phyloP scores from a whole-genome alignment of 2,888 invertebrate species.

The Euplagia quadripunctaria region DNA sequence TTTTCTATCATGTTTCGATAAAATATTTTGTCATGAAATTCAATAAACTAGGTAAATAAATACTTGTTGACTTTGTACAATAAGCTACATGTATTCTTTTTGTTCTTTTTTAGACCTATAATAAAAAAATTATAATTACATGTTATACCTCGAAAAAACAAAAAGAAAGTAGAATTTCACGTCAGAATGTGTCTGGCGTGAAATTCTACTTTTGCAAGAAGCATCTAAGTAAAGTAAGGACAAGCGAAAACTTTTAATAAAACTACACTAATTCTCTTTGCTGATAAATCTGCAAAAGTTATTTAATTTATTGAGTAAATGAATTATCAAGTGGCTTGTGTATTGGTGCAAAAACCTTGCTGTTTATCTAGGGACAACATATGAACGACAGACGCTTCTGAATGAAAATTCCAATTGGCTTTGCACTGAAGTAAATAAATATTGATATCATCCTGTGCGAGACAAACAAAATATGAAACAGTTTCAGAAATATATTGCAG shows the following conservation, averaged over 20 bases:
- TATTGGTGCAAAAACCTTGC: conserved; percentile 39
- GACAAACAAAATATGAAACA: conserved; percentile 35
- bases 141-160: too few species aligned
- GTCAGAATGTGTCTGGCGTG: too few species aligned
- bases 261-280: background rate
- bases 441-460: conserved; percentile 25
- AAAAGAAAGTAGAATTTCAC: too few species aligned
- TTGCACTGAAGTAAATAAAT: conserved; percentile 34
- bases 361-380: conserved; percentile 36
- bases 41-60: too few species aligned
- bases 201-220: too few species aligned
- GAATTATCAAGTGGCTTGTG: conserved; percentile 31
- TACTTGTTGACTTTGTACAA: too few species aligned
- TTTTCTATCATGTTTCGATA: background rate
- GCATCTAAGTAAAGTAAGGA: too few species aligned
- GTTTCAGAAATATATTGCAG: conserved; percentile 14
- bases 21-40: background rate
- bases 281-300: conserved; percentile 10
- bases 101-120: too few species aligned
- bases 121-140: too few species aligned
- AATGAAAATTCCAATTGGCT: conserved; percentile 36
- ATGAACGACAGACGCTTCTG: conserved; percentile 16
- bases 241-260: too few species aligned
- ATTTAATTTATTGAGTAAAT: conserved; percentile 41
- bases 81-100: too few species aligned